Base-by-base conservation (phyloP, 2,888 invertebrate genomes). In the Luperina nickerlii region DNA sequence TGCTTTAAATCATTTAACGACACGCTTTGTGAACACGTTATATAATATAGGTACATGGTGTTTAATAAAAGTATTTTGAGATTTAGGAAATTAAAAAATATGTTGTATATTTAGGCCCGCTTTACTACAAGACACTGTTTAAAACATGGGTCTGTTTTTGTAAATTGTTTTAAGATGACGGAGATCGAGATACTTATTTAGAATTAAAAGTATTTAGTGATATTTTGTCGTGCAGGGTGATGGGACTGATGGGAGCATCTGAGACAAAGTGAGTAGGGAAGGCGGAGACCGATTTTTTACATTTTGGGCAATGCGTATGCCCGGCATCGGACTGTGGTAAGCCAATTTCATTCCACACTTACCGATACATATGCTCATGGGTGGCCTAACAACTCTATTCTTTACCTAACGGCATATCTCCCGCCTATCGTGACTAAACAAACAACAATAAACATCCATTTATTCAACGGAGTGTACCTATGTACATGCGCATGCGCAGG, bases 401-500 rank as follows among this genome's bases (percentile, higher is more conserved):
- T 45, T 62, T 57, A 73, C n/a, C 32, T 76, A 80, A 70, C 69
- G 62, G 76, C 65, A 51, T 70, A 38, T 11, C 32, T n/a, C 71
- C 71, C 65, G 18, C 73, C n/a, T 80, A 57, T 76, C 86, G 77
- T 85, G 72, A 83, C 66, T 69, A 48, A 75, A 83, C 74, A 83
- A 83, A 85, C 69, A 82, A 78, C 72, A 77, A 76, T 74, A 81
- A 68, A 62, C 70, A 68, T 70, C 68, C 42, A 79, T 45, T 65
- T 68, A 85, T 82, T 68, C 66, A 51, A 57, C 45, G 63, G 38
- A 70, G 63, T 70, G 66, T 62, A 73, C 57, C 18, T 65, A n/a
- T n/a, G n/a, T n/a, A 70, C 72, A 74, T 81, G 84, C 87, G 86
- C 72, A 74, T 81, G 84, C 87, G 86, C 87, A 79, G 76, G 78